Percentiles rank a stretch among this genome's conserved stretches.
These are phyloP conservation scores for Tortricodes alternella DNA, from an alignment of 2,888 invertebrate species.

Conservation along the genomic window DNA sequence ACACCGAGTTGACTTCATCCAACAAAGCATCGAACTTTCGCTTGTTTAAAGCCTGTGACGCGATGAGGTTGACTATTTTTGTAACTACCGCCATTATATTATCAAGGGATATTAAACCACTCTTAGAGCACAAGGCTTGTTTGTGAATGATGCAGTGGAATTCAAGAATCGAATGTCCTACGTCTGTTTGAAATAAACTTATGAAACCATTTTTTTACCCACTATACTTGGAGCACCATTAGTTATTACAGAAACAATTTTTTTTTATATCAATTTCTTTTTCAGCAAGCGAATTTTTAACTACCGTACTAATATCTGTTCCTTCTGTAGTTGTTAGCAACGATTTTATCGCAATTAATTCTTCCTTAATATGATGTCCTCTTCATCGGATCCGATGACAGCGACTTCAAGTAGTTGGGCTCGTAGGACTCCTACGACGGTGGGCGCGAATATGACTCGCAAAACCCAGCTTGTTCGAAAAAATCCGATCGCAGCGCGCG, in stretches of 20 bases:
- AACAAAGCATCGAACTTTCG: constrained; percentile 42
- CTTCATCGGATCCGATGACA: constrained; percentile 34
- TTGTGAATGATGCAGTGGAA: constrained; percentile 43
- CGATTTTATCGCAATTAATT: constrained; percentile 35
- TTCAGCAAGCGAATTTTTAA: constrained; percentile 33
- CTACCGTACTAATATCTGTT: constrained; percentile 32
- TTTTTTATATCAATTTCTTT: constrained; percentile 34
- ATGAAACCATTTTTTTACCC: constrained; percentile 27
- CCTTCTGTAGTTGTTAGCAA: constrained; percentile 35
- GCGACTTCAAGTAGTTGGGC: no score
- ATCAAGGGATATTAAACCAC: constrained; percentile 38
- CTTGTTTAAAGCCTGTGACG: constrained; percentile 43
- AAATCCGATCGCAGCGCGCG: no score
- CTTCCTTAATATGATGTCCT: constrained; percentile 35
- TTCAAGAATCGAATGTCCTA: constrained; percentile 40
- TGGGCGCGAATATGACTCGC: no score
- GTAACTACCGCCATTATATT: constrained; percentile 40
- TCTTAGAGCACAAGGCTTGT: constrained; percentile 39
- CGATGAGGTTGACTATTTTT: constrained; percentile 40
- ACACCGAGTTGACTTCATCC: constrained; percentile 43
- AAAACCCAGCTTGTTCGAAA: no score
- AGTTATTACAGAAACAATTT: constrained; percentile 32
- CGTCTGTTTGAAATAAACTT: constrained; percentile 33
- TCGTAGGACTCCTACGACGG: no score
- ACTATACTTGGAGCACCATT: constrained; percentile 35